Percentiles rank a stretch among this genome's conserved stretches.
These are phyloP conservation scores for Tetramorium bicarinatum DNA, from an alignment of 2,888 invertebrate species.

Conservation along the genomic window DNA sequence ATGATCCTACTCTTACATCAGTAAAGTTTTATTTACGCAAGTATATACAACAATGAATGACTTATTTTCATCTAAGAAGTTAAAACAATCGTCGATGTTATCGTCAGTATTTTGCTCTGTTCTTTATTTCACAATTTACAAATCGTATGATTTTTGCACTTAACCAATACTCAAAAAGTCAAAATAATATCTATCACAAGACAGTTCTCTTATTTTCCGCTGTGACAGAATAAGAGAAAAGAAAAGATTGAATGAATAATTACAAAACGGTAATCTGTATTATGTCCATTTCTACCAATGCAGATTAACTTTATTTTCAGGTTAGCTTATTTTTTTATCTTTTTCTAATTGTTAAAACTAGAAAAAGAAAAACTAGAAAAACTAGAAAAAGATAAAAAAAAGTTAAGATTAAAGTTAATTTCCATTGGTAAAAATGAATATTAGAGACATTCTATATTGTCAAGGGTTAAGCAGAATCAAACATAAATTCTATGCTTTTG, in stretches of 20 bases:
- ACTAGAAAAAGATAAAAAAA: too few species aligned
- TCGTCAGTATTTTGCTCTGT: background rate
- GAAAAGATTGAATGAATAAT: background rate
- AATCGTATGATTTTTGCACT: background rate
- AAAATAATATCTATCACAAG: constrained; percentile 6
- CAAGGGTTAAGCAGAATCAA: background rate
- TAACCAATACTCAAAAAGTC: background rate
- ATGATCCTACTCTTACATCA: constrained; percentile 13
- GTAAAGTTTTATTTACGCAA: constrained; percentile 30
- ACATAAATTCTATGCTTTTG: background rate
- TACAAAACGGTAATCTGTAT: background rate
- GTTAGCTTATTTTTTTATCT: too few species aligned
- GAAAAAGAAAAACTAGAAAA: too few species aligned
- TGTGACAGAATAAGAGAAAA: background rate
- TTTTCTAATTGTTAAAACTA: too few species aligned
- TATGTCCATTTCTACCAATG: too few species aligned
- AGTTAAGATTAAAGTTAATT: too few species aligned
- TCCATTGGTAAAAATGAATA: too few species aligned
- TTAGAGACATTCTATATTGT: background rate
- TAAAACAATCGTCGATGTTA: background rate
- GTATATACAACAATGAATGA: background rate
- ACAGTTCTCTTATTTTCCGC: background rate
- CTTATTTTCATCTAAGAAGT: background rate
- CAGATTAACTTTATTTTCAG: too few species aligned
- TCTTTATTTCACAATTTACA: background rate